Conservation (phyloP, 2,113 vertebrate species). For the Clupea harengus region DNA sequence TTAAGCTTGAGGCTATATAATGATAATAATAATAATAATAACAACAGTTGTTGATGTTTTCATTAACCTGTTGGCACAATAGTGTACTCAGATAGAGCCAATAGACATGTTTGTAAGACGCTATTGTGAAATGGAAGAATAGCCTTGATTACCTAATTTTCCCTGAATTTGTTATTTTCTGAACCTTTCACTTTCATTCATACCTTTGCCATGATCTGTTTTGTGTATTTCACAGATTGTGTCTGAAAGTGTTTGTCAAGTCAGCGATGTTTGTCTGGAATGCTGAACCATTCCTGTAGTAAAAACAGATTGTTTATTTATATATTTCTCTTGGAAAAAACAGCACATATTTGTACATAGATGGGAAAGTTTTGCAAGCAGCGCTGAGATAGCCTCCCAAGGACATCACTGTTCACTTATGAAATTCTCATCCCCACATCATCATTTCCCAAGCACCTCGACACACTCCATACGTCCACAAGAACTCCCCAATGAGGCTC, state of each 20-base stretch:
- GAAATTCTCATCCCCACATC: background rate
- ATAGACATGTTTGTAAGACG: too few relatives aligned
- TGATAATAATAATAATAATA: background rate
- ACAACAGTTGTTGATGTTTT: too few relatives aligned
- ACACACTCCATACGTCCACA: background rate
- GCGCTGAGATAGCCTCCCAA: background rate
- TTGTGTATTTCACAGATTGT: background rate
- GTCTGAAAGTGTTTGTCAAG: background rate
- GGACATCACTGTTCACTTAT: background rate
- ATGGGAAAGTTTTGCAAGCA: background rate
- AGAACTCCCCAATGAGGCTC: background rate
- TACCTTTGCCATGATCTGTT: background rate
- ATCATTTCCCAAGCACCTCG: background rate
- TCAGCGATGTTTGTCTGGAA: background rate
- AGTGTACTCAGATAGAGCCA: too few relatives aligned
- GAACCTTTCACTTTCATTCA: background rate
- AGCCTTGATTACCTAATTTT: background rate
- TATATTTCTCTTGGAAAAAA: background rate
- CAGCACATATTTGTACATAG: background rate
- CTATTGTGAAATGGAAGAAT: background rate
- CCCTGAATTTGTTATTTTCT: background rate
- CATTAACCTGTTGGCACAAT: too few relatives aligned
- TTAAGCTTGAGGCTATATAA: background rate
- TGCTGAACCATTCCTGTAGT: background rate
- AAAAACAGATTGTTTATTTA: conserved; percentile 9